Evolutionary conservation across 1,140 invertebrate genomes (phyloP).

Genomic region (Pentalonia nigronervosa): DNA sequence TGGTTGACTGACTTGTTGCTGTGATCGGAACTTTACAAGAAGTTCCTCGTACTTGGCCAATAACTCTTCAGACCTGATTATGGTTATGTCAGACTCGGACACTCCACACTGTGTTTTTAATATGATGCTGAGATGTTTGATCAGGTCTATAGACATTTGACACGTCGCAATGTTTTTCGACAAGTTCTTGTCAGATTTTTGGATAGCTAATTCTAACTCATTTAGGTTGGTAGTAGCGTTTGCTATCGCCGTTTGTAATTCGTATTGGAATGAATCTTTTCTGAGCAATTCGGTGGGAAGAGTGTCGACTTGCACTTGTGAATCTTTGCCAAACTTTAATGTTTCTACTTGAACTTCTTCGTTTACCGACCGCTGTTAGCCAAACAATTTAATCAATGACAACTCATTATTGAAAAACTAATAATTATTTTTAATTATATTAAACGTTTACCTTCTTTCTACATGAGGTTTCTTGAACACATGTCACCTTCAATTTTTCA

Average conservation of each 20-base stretch:
- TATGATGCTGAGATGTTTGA: slow-evolving; percentile 78
- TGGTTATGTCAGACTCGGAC: slow-evolving; percentile 71
- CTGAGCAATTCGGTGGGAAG: slow-evolving; percentile 75
- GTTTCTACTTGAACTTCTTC: slow-evolving; percentile 77
- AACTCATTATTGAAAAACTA: background rate
- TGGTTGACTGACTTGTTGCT: slow-evolving; percentile 77
- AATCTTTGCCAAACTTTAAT: slow-evolving; percentile 76
- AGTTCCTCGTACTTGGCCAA: slow-evolving; percentile 74
- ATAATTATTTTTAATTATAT: background rate
- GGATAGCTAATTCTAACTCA: slow-evolving; percentile 36
- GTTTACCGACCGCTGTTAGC: slow-evolving; percentile 63
- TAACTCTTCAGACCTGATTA: slow-evolving; percentile 73
- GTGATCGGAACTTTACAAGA: slow-evolving; percentile 74
- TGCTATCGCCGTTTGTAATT: slow-evolving; percentile 66
- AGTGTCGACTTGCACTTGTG: slow-evolving; percentile 81
- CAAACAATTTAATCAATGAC: background rate
- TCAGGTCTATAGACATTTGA: slow-evolving; percentile 77
- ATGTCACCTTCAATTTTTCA: slow-evolving; percentile 64
- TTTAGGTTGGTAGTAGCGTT: slow-evolving; percentile 56
- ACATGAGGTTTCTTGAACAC: slow-evolving; percentile 54
- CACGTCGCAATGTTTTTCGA: slow-evolving; percentile 74
- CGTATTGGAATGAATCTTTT: slow-evolving; percentile 79
- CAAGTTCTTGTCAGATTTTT: slow-evolving; percentile 61
- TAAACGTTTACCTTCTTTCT: slow-evolving; percentile 58
- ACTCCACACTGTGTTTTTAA: slow-evolving; percentile 78